These are phyloP conservation scores for Notolepis coatsorum DNA, from an alignment of 2,797 vertebrate species.

Conservation along the genomic window DNA sequence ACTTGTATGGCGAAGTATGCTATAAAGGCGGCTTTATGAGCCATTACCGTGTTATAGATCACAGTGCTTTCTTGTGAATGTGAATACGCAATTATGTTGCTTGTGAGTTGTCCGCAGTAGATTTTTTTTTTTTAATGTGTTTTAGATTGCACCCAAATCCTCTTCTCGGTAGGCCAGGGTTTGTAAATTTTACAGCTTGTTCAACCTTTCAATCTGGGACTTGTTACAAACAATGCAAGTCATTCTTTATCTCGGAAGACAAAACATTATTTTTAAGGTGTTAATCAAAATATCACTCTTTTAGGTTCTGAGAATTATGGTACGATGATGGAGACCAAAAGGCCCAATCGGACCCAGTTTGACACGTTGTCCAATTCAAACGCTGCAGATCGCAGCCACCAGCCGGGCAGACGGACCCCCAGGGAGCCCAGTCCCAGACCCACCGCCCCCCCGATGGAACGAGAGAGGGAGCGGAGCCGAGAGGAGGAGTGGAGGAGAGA, in stretches of 20 bases:
- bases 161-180: too few species aligned
- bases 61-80: neutral
- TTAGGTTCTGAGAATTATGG: constrained; percentile 72
- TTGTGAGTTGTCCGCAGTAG: neutral
- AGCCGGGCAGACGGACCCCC: constrained; percentile 63
- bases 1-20: neutral
- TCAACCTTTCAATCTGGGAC: neutral
- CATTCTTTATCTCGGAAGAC: neutral
- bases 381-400: constrained; percentile 64
- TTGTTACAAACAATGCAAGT: constrained; percentile 1
- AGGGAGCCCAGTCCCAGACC: constrained; percentile 69
- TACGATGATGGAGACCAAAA: constrained; percentile 79
- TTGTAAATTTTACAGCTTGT: too few species aligned
- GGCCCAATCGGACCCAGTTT: constrained; percentile 60
- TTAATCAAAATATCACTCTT: constrained; percentile 37
- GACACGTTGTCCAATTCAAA: constrained; percentile 67
- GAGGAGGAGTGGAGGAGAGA: constrained; percentile 63
- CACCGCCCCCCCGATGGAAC: constrained; percentile 49
- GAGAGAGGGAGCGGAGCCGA: constrained; percentile 53
- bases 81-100: neutral
- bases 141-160: too few species aligned
- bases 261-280: constrained; percentile 18
- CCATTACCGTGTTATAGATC: neutral
- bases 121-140: too few species aligned
- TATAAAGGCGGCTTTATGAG: neutral